Conservation (phyloP, 2,113 vertebrate species). For the Emydocephalus ijimae region DNA sequence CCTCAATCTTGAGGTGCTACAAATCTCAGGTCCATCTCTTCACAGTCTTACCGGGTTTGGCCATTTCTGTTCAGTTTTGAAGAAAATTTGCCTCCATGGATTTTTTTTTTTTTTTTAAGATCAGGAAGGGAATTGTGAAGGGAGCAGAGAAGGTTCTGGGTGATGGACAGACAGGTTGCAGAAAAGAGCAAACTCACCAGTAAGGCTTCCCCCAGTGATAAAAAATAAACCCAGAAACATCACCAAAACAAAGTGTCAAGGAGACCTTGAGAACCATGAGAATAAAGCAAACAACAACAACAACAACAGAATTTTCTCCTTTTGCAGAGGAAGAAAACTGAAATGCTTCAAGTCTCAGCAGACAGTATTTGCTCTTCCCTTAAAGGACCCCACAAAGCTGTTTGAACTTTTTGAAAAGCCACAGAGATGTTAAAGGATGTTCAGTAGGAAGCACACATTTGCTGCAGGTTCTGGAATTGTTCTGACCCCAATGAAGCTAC, state of each 20-base stretch:
- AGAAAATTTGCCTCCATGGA: background rate
- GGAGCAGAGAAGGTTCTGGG: background rate
- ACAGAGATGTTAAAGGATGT: background rate
- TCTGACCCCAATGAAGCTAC: background rate
- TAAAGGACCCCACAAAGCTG: background rate
- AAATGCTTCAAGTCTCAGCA: background rate
- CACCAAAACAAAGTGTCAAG: background rate
- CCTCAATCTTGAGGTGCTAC: background rate
- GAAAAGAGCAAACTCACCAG: background rate
- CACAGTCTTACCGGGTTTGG: background rate
- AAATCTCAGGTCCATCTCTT: background rate
- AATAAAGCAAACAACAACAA: background rate
- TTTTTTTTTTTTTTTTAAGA: background rate
- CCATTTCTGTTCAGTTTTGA: background rate
- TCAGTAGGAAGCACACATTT: background rate
- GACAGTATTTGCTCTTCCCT: background rate
- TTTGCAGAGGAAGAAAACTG: background rate
- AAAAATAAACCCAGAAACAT: background rate
- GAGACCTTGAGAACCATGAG: background rate
- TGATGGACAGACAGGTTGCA: background rate
- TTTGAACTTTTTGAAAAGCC: background rate
- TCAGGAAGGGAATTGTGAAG: background rate
- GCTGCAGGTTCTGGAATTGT: background rate
- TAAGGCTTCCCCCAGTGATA: background rate
- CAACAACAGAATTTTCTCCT: background rate